Percentiles rank a stretch among this genome's conserved stretches.
Conservation (phyloP, 2,113 vertebrate genomes). For the Notarius quadriscutis region DNA sequence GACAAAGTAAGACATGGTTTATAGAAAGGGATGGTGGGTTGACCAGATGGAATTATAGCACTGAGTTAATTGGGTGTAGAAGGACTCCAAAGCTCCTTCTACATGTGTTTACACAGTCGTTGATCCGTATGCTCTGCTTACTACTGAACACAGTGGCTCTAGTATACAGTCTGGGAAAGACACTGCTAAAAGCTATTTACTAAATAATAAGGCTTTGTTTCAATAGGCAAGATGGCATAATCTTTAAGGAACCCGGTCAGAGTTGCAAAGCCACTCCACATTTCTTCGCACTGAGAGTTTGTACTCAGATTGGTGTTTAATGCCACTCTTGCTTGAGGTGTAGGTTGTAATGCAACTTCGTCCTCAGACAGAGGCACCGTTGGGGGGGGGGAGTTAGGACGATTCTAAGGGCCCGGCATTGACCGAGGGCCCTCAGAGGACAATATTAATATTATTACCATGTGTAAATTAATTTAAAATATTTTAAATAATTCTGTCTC, state of each 20-base stretch:
- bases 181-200: conserved; percentile 25
- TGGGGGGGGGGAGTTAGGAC: no score
- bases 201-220: conserved; percentile 43
- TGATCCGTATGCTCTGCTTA: conserved; percentile 10
- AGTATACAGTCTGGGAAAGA: conserved; percentile 28
- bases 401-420: no score
- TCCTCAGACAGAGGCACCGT: not conserved
- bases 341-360: not conserved
- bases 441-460: no score
- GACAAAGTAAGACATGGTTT: not conserved
- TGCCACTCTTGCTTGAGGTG: conserved; percentile 3
- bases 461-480: no score
- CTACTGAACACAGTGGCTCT: not conserved
- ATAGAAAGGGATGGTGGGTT: not conserved
- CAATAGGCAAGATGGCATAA: conserved; percentile 29
- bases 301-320: conserved; percentile 16
- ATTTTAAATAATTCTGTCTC: no score
- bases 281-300: conserved; percentile 26
- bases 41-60: conserved; percentile 22
- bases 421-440: no score
- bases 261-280: conserved; percentile 12
- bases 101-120: conserved; percentile 26
- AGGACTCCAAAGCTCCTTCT: conserved; percentile 7
- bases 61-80: conserved; percentile 45
- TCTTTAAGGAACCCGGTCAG: conserved; percentile 26